Conservation (phyloP, 2,888 invertebrate genomes). For the Globia sparganii region DNA sequence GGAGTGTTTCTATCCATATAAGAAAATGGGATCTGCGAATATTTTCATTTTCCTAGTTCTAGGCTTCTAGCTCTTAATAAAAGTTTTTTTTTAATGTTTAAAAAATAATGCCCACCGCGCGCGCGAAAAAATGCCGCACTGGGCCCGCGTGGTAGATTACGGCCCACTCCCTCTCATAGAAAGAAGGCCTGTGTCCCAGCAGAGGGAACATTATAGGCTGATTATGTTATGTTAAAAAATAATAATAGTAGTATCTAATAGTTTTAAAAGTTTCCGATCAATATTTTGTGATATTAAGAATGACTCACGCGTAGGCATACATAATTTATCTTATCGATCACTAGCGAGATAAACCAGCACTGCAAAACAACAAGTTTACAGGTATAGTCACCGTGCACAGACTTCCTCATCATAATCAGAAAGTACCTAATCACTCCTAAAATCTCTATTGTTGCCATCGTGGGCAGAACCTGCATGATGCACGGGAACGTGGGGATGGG, state of each 20-base stretch:
- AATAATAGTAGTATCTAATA: too few species aligned
- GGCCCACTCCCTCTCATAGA: too few species aligned
- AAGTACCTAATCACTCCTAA: not conserved
- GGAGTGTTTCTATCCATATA: not conserved
- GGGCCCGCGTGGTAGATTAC: too few species aligned
- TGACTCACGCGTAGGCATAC: conserved; percentile 19
- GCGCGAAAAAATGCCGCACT: too few species aligned
- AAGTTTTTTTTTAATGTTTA: not conserved
- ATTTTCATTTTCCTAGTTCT: not conserved
- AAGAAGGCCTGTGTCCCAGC: too few species aligned
- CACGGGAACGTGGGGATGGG: too few species aligned
- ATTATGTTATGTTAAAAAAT: too few species aligned
- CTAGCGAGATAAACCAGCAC: conserved; percentile 19
- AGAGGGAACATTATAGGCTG: too few species aligned
- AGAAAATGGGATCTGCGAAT: not conserved
- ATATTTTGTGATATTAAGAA: conserved; percentile 10
- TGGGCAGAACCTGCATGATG: not conserved
- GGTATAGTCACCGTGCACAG: not conserved
- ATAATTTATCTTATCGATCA: conserved; percentile 51
- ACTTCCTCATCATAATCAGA: not conserved
- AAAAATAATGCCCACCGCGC: too few species aligned
- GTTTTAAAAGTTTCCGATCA: conserved; percentile 15
- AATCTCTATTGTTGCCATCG: too few species aligned
- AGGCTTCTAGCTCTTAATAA: not conserved
- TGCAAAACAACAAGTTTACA: conserved; percentile 32